These are phyloP conservation scores for Merluccius polli DNA, from an alignment of 2,797 vertebrate genomes.

Conservation along the genomic window DNA sequence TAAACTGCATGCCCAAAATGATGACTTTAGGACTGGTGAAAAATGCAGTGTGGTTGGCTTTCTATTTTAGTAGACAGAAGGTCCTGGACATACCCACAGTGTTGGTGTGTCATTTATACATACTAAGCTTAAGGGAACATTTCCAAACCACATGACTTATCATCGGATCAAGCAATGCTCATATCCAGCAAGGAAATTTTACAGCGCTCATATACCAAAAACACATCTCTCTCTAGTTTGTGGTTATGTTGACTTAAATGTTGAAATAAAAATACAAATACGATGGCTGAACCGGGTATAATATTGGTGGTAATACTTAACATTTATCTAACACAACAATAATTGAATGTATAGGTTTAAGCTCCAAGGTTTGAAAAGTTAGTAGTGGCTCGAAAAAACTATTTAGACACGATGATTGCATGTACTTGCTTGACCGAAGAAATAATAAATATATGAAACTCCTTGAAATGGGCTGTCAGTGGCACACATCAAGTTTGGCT, in stretches of 20 bases:
- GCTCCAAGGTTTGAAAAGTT: neutral
- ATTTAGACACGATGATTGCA: neutral
- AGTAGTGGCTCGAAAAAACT: neutral
- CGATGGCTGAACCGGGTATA: neutral
- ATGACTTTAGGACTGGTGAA: neutral
- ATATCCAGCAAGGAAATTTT: constrained; percentile 20
- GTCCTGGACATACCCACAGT: constrained; percentile 13
- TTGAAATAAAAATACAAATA: neutral
- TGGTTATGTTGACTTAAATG: neutral
- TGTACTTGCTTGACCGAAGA: neutral
- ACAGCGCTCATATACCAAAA: neutral
- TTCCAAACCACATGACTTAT: constrained; percentile 18
- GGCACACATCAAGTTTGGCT: neutral
- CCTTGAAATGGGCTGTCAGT: neutral
- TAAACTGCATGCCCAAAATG: neutral
- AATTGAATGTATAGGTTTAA: neutral
- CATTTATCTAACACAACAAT: neutral
- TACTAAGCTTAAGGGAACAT: constrained; percentile 13
- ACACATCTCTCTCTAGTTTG: neutral
- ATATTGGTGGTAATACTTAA: neutral
- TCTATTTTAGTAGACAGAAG: constrained; percentile 9
- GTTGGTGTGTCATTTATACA: constrained; percentile 12
- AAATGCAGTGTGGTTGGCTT: neutral
- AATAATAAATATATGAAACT: constrained; percentile 1
- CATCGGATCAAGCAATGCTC: constrained; percentile 12